phyloP scores from a whole-genome alignment of 1,140 invertebrate genomes.

The Lordiphosa stackelbergi region DNA sequence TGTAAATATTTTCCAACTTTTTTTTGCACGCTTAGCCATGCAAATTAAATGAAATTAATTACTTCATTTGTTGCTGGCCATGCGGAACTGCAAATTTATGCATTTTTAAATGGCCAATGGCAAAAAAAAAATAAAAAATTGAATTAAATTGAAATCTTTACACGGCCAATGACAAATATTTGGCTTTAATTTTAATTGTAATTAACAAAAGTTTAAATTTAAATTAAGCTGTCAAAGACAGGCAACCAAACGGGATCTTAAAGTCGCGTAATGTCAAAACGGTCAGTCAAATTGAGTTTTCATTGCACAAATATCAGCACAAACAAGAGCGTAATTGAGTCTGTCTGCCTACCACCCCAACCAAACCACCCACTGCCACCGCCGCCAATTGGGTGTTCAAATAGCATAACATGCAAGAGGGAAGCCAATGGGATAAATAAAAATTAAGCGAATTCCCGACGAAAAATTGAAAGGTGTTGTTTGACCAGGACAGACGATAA shows the following conservation, averaged over 20 bases:
- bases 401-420: conserved; percentile 43
- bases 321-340: conserved; percentile 66
- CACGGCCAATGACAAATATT: conserved; percentile 32
- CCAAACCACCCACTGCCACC: neutral
- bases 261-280: conserved; percentile 6
- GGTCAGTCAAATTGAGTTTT: conserved; percentile 52
- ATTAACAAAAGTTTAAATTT: conserved; percentile 28
- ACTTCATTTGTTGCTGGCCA: conserved; percentile 39
- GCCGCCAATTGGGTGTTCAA: conserved; percentile 20
- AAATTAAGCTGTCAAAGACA: conserved; percentile 29
- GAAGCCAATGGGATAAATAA: conserved; percentile 40
- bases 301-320: conserved; percentile 55
- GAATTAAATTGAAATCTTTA: conserved; percentile 40
- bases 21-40: conserved; percentile 22
- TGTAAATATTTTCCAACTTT: conserved; percentile 19
- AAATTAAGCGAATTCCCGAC: conserved; percentile 38
- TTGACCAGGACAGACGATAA: conserved; percentile 21
- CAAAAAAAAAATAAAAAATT: conserved; percentile 20
- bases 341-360: conserved; percentile 12
- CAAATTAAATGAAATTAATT: conserved; percentile 65
- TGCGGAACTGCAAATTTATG: conserved; percentile 18
- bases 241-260: neutral
- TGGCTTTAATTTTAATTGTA: conserved; percentile 47
- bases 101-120: conserved; percentile 12
- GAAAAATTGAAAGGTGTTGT: conserved; percentile 54